A percentile compares a stretch with the other conserved stretches of the same genome.
Evolutionary conservation across 2,888 invertebrate species (phyloP).

Genomic region (Eutolmus rufibarbis): DNA sequence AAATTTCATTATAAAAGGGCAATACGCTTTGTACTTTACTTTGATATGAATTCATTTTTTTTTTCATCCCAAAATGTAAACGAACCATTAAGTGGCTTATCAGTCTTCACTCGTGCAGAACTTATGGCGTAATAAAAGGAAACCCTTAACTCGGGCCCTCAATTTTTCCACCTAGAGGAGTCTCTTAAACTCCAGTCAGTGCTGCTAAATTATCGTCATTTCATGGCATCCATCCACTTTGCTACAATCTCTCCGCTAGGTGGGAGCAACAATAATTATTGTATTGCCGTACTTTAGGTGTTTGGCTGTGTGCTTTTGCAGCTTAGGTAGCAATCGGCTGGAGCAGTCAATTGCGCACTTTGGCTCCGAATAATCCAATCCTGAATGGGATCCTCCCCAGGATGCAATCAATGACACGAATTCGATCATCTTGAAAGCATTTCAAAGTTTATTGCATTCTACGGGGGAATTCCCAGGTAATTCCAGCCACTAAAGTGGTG

Average conservation of each 20-base stretch:
- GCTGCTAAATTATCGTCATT: background rate
- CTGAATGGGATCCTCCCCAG: background rate
- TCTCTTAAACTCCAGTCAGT: background rate
- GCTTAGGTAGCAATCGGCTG: background rate
- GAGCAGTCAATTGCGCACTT: conserved; percentile 16
- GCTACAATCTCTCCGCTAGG: background rate
- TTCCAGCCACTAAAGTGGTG: background rate
- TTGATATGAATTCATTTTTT: background rate
- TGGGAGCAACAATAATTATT: conserved; percentile 24
- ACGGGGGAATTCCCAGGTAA: conserved; percentile 20
- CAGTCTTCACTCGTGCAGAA: background rate
- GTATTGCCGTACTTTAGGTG: conserved; percentile 15
- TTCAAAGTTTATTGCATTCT: conserved; percentile 29
- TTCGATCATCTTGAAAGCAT: conserved; percentile 32
- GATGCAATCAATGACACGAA: conserved; percentile 26
- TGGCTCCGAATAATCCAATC: background rate
- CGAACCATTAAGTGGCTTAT: background rate
- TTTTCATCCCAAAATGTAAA: background rate
- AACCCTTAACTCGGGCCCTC: background rate
- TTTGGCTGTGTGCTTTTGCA: background rate
- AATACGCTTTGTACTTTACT: background rate
- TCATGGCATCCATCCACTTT: background rate
- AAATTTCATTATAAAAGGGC: background rate
- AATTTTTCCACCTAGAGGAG: background rate
- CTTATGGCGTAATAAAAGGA: background rate